Base-by-base conservation (phyloP, 1,140 invertebrate species). In the Varroa destructor region DNA sequence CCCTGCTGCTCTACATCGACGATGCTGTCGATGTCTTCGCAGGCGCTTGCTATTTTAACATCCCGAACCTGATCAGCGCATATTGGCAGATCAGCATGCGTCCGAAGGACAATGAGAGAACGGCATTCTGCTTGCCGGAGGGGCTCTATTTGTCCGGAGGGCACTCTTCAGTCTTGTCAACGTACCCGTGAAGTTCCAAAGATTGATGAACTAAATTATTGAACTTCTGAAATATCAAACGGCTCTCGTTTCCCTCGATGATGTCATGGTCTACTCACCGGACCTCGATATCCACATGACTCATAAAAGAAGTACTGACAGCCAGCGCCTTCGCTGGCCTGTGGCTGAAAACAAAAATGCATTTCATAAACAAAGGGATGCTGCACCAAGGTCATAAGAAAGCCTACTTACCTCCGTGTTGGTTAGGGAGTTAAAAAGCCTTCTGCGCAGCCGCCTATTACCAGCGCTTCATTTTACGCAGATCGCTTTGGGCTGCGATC, bases 1-100 rank as follows among this genome's bases (percentile, higher is more conserved):
- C 67, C 42, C 75, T 71, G 2, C 73, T 75, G 0, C 72, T 55
- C 10, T 57, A 70, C n/a, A 74, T 75, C 12, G 73, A 74, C 46
- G 67, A 75, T 55, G 75, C 25, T 4, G 14, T 76, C 14, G 71
- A 76, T 36, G 14, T 8, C 12, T 1, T 75, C 43, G 10, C 4
- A 8, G 74, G 70, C 55, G 40, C 37, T 10, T 40, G 64, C 14
- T 76, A 42, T 0, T 75, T 75, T 58, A 75, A 54, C 0, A 76
- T 73, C 12, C 57, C 74, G 55, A 73, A 76, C 1, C 46, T 76
- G 1, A 51, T 56, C 56, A 55, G 0, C 67, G 74, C 51, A 36
- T 75, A 75, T 72, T 76, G 75, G 5, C 73, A 75, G 43, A 73
- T 75, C 1, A 25, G 36, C 0, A 0, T 76, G 46, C n/a, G 51